Base-by-base conservation (phyloP, 2,113 vertebrate genomes). In the Brienomyrus brachyistius region DNA sequence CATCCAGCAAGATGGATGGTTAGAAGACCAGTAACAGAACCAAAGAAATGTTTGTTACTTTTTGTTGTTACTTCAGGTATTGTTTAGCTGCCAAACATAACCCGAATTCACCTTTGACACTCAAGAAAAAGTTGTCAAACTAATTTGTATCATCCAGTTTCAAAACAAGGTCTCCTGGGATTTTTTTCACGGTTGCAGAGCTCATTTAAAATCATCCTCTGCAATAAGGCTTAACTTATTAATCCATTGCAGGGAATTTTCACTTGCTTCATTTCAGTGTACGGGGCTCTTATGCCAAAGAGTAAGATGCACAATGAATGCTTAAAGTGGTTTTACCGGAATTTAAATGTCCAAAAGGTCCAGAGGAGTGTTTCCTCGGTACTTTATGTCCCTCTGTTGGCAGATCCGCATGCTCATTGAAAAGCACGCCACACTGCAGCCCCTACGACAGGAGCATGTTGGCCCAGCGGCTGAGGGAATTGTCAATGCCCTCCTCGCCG, bases 161-260 rank as follows among this genome's bases (percentile, higher is more conserved):
- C 48, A 40, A 54, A 80, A 89, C 31, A 86, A 35, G 48, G n/a
- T 86, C 84, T 86, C n/a, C 50, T 86, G 84, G 50, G 84, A 31
- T 52, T 52, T 52, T 86, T 82, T 86, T n/a, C 84, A 86, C n/a
- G 5, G 50, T 86, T 47, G 13, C n/a, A 52, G 45, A 86, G 84
- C 84, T 52, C 84, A n/a, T 51, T 86, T 50, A 27, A 50, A 86
- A n/a, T 86, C 47, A 52, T 86, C 48, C 84, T 86, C 21, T 31
- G n/a, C 84, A 23, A 27, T n/a, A 17, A 11, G 48, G 84, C 8
- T 52, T 52, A 27, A 23, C 3, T 48, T 86, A 51, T 50, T 86
- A 50, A 51, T 27, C 48, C n/a, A 51, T 86, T 13, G 51, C 8
- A 10, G 47, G 0, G 84, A 31, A 31, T 51, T 52, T 52, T 86